Base-by-base conservation (phyloP, 2,797 vertebrate species). In the Ptychadena robeensis region DNA sequence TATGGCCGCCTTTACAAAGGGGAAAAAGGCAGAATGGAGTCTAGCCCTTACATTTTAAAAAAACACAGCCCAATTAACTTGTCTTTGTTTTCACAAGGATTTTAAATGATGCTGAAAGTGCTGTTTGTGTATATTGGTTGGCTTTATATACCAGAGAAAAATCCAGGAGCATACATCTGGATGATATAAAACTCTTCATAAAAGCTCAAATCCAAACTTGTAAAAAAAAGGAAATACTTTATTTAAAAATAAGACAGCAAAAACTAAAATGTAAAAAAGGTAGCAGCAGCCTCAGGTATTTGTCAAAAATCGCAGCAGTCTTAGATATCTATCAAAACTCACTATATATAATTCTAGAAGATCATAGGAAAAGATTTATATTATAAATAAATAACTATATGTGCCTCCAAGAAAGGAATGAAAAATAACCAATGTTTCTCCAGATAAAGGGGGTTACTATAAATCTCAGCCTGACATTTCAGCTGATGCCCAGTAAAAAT, bases 401-500 rank as follows among this genome's bases (percentile, higher is more conserved):
- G 32, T 25, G 35, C 37, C 48, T 40, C 18, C 30, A 30, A 66
- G 65, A 25, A 25, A 66, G 8, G n/a, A 18, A 7, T 31, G 7
- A 65, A 40, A 44, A 28, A 66, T 28, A 22, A 53, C 15, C 3
- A 76, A 76, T 63, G 44, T 77, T 48, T 22, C 61, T 77, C 27
- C 66, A 66, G 28, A 80, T 22, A 44, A 34, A 57, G 67, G 65
- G 37, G 28, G 35, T 37, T 67, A 66, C 18, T 32, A 67, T 75
- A 59, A 82, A 68, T 66, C 53, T 61, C 35, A 28, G 15, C 38
- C 32, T 81, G 80, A 75, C 34, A 70, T 82, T 75, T 27, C 81
- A 82, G 73, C 81, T 77, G 81, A 70, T 77, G 66, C 34, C 65
- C 73, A 44, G 66, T 79, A 76, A 69, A 80, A 84, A 84, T 84